Evolutionary conservation across 2,888 invertebrate species (phyloP).

Genomic region (Diadromus collaris): DNA sequence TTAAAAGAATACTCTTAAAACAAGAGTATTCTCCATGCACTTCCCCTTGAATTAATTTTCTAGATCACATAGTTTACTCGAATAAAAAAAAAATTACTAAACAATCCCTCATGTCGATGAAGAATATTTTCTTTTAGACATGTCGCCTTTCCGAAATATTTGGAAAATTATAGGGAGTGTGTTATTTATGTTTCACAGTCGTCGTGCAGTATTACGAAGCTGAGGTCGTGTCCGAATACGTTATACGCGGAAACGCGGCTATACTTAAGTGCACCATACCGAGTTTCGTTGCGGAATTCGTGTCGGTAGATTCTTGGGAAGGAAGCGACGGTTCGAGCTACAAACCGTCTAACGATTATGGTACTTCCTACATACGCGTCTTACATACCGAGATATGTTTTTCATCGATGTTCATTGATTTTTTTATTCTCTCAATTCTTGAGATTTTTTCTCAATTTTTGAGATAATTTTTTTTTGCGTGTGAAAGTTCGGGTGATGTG

Average conservation of each 20-base stretch:
- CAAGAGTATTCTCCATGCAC: no score
- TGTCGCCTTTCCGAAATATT: background rate
- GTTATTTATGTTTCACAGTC: constrained; percentile 81
- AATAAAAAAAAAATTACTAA: no score
- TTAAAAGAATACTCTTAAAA: no score
- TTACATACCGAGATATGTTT: constrained; percentile 20
- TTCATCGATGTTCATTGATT: background rate
- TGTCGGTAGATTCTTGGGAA: constrained; percentile 92
- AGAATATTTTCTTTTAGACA: no score
- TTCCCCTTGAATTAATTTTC: no score
- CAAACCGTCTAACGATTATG: constrained; percentile 87
- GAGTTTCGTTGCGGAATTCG: constrained; percentile 95
- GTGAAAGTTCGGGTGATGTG: constrained; percentile 15
- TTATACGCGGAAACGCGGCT: constrained; percentile 93
- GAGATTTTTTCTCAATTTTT: background rate
- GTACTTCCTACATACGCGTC: constrained; percentile 80
- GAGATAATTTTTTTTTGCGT: background rate
- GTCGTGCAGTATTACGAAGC: constrained; percentile 95
- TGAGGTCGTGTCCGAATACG: constrained; percentile 94
- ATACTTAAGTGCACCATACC: constrained; percentile 94
- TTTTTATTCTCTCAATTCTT: background rate
- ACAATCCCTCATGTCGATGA: no score
- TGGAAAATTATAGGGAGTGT: background rate
- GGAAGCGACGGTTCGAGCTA: constrained; percentile 86
- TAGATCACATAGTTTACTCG: no score